Conservation (phyloP, 2,888 invertebrate species). For the Nymphalis urticae region DNA sequence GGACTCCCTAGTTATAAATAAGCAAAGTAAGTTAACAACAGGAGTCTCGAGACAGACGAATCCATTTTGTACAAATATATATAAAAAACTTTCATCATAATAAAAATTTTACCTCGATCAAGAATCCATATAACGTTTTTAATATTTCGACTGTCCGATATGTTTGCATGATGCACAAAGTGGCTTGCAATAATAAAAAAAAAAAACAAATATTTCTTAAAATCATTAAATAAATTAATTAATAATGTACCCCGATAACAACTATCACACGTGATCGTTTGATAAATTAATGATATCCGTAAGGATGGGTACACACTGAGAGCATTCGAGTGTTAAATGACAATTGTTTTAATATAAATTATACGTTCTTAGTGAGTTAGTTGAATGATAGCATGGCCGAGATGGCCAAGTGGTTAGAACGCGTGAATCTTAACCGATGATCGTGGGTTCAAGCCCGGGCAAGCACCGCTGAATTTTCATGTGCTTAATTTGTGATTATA, state of each 20-base stretch:
- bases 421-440: no score
- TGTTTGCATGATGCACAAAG: background rate
- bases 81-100: background rate
- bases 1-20: background rate
- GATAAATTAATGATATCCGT: background rate
- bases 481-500: no score
- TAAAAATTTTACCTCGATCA: background rate
- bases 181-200: background rate
- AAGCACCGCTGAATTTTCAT: no score
- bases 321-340: no score
- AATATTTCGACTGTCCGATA: background rate
- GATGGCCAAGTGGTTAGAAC: no score
- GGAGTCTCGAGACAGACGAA: background rate
- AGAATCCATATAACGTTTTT: background rate
- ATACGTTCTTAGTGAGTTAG: no score
- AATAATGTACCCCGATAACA: background rate
- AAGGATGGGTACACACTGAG: no score
- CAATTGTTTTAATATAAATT: no score
- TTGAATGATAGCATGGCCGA: no score
- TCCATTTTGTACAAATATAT: background rate
- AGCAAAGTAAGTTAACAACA: background rate
- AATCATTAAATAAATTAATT: conserved; percentile 2
- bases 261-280: conserved; percentile 7
- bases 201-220: background rate
- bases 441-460: no score